Conservation (phyloP, 2,113 vertebrate genomes). For the Ochotona curzoniae region DNA sequence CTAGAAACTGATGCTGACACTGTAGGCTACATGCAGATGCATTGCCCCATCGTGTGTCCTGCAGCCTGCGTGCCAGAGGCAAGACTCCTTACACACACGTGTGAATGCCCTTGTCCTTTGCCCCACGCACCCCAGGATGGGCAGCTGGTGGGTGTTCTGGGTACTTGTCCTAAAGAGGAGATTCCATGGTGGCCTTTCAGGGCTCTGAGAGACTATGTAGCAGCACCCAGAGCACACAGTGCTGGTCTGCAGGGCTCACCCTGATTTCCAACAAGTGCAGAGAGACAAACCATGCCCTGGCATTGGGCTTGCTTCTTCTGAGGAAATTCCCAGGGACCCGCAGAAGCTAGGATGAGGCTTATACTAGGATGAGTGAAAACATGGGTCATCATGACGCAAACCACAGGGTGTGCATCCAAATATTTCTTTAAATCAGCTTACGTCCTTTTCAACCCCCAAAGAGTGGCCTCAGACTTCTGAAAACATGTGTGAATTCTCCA, state of each 20-base stretch:
- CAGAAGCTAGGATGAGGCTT: neutral
- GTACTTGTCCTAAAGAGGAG: neutral
- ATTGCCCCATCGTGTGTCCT: neutral
- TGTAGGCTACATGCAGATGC: neutral
- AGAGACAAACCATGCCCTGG: neutral
- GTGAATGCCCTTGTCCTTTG: accelerated
- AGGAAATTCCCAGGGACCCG: neutral
- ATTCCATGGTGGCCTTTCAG: neutral
- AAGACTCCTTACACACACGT: neutral
- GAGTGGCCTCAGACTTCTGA: neutral
- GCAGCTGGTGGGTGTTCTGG: neutral
- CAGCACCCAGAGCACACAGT: neutral
- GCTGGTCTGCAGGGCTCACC: neutral
- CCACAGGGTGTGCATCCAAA: accelerated
- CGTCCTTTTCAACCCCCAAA: neutral
- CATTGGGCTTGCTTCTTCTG: accelerated
- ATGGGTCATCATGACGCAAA: accelerated
- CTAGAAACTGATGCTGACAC: neutral
- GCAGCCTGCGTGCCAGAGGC: neutral
- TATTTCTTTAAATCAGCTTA: neutral
- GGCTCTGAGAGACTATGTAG: neutral
- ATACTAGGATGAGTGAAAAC: accelerated
- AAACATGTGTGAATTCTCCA: neutral
- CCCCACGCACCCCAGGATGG: no score
- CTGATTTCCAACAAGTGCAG: neutral